Evolutionary conservation across 2,113 vertebrate genomes (phyloP).

Genomic region (Xiphophorus hellerii): DNA sequence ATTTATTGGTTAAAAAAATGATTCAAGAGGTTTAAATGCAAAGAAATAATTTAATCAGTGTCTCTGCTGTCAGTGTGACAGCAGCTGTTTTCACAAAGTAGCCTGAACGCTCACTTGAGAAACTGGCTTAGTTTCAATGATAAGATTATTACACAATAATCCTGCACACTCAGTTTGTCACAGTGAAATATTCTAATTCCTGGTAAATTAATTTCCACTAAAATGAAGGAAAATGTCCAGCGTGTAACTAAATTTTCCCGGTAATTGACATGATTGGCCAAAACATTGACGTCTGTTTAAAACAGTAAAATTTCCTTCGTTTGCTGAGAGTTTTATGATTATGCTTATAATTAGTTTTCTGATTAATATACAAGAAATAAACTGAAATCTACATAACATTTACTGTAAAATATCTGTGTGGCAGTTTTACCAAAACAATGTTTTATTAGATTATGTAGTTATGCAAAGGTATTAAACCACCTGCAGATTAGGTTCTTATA

Average conservation of each 20-base stretch:
- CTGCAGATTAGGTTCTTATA: no score
- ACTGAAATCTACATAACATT: background rate
- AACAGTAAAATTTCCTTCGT: background rate
- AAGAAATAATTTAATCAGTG: conserved; percentile 41
- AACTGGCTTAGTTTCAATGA: conserved; percentile 13
- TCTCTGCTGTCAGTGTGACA: conserved; percentile 61
- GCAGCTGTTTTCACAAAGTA: conserved; percentile 22
- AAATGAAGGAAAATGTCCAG: conserved; percentile 12
- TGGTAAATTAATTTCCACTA: conserved; percentile 16
- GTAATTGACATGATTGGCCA: conserved; percentile 16
- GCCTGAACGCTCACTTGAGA: conserved; percentile 18
- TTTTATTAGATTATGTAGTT: background rate
- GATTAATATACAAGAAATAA: background rate
- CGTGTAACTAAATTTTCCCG: conserved; percentile 9
- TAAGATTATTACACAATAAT: conserved; percentile 18
- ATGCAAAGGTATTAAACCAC: background rate
- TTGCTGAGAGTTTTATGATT: background rate
- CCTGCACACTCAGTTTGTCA: conserved; percentile 16
- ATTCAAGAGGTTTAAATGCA: conserved; percentile 30
- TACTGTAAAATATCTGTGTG: background rate
- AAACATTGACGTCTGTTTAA: conserved; percentile 14
- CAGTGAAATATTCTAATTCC: conserved; percentile 21
- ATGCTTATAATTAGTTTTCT: background rate
- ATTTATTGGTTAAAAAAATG: conserved; percentile 18
- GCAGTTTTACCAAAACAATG: background rate